Conservation (phyloP, 2,888 invertebrate genomes). For the Prosapia bicincta region DNA sequence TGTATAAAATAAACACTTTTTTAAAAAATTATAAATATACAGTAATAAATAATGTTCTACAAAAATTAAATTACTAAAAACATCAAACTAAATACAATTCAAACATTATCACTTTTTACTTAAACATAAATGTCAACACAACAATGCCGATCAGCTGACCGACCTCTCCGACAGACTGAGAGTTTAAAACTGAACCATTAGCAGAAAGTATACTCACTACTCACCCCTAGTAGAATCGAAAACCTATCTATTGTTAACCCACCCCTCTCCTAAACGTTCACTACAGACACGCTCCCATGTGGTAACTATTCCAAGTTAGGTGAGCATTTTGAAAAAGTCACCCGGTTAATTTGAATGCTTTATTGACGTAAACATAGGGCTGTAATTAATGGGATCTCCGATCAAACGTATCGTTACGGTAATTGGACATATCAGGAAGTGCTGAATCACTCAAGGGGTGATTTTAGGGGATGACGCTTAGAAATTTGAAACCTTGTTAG, state of each 20-base stretch:
- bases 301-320: constrained; percentile 19
- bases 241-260: constrained; percentile 17
- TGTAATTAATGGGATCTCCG: constrained; percentile 26
- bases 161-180: not conserved
- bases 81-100: too few species aligned
- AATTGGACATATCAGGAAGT: constrained; percentile 24
- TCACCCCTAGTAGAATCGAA: not conserved
- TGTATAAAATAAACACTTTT: too few species aligned
- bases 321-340: constrained; percentile 33
- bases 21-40: too few species aligned
- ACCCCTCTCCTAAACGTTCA: constrained; percentile 7
- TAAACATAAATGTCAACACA: not conserved
- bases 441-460: constrained; percentile 25
- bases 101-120: too few species aligned
- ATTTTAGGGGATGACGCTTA: constrained; percentile 3
- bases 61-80: too few species aligned
- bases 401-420: not conserved
- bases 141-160: not conserved
- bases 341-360: constrained; percentile 36
- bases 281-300: constrained; percentile 17
- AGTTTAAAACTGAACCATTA: not conserved
- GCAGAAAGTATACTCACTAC: not conserved
- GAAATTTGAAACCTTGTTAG: not conserved
- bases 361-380: constrained; percentile 30
- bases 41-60: too few species aligned